phyloP scores from a whole-genome alignment of 2,113 vertebrate genomes.

The Cisticola juncidis region DNA sequence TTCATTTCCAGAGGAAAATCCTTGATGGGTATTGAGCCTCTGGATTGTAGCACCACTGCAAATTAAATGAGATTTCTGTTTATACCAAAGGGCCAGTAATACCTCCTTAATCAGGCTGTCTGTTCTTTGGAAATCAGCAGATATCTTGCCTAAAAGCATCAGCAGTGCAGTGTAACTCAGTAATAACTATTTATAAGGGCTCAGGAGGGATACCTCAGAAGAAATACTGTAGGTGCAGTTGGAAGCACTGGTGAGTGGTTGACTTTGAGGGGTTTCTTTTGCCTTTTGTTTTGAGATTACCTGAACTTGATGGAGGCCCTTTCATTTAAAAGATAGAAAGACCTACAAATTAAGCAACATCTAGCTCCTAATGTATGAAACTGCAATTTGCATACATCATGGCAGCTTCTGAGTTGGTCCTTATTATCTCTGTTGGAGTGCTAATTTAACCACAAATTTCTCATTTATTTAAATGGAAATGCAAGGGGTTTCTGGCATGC shows the following conservation, averaged over 20 bases:
- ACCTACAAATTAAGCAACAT: conserved; percentile 54
- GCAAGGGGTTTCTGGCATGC: conserved; percentile 38
- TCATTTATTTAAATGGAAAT: conserved; percentile 69
- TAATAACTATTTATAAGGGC: not conserved
- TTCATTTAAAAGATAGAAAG: not conserved
- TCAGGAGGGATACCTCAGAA: not conserved
- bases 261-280: not conserved
- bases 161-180: not conserved
- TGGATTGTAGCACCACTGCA: not conserved
- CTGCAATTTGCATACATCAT: conserved; percentile 63
- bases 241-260: not conserved
- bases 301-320: not conserved
- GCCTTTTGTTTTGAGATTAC: not conserved
- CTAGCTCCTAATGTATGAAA: conserved; percentile 60
- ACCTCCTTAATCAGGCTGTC: not conserved
- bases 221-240: not conserved
- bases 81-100: not conserved
- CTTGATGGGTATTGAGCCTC: not conserved
- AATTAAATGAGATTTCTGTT: not conserved
- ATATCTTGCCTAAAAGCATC: not conserved
- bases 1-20: not conserved
- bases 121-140: not conserved
- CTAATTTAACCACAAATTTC: conserved; percentile 66
- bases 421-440: conserved; percentile 57
- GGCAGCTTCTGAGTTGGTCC: conserved; percentile 49